Evolutionary conservation across 2,888 invertebrate genomes (phyloP), one percentile per base, ranked within the genome.

Genomic region (Escarpia spicata): DNA sequence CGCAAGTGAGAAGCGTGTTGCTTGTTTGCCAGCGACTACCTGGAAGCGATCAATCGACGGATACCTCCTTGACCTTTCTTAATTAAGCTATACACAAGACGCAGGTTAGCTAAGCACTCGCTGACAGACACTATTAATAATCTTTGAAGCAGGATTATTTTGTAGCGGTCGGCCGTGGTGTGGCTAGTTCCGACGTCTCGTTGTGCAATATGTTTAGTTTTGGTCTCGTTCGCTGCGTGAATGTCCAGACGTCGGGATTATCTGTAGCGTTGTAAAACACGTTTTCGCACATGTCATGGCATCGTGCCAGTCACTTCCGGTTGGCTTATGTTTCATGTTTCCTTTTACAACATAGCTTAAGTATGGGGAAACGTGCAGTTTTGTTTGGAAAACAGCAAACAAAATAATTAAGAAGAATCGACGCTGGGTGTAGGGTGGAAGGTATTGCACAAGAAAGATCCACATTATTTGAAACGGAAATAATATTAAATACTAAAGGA

Each of bases 71-170:
- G 75, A 75, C 75, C 75, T 75, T 75, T 75, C 75, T 75, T 75
- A 75, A 75, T 75, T 75, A 75, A 75, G 75, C 75, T 75, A 75
- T 75, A 75, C 75, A 75, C 75, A 75, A 75, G 75, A 26, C 19
- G 26, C 75, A 75, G n/a, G 75, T 75, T 19, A 75, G 26, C 75
- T 75, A 75, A 26, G 75, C 75, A n/a, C 75, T 75, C 75, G 75
- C 26, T 26, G 75, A 75, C 75, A 75, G 75, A 75, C 75, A 26
- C 75, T 75, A 75, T 75, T 75, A 75, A 75, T 75, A 75, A 75
- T 75, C 19, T 75, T 75, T 75, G 75, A n/a, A 75, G 75, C 75
- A 75, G 75, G 75, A 75, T 75, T 75, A 26, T 75, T 75, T 75
- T 26, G 26, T 75, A 75, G 75, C 26, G 75, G n/a, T 75, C 75